Evolutionary conservation across 2,797 vertebrate genomes (phyloP), one percentile per base, ranked within the genome.

Genomic region (Sebastes iracundus): DNA sequence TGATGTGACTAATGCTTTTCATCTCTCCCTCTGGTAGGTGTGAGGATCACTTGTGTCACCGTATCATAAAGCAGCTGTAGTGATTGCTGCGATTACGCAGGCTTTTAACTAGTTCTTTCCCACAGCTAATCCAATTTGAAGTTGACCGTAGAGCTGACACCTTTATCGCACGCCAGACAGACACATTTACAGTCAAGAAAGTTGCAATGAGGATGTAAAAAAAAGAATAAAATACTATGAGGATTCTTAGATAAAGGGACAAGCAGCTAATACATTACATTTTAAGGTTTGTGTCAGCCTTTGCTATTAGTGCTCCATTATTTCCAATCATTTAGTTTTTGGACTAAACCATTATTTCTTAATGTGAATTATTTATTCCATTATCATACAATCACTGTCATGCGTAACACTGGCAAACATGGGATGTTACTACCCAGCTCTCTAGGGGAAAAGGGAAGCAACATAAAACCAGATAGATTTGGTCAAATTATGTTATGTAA

Each of bases 1-100:
- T 84, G 46, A 77, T 18, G 68, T 75, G 80, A 87, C 82, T 85
- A 68, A 81, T 84, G 70, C 78, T 76, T 87, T 85, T 88, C 77
- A 86, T 81, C 58, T 13, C 2, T 25, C 27, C 46, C 42, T 60
- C 42, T 14, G 72, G 76, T 76, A 78, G 80, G 42, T 80, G 75
- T 59, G 38, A 64, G 63, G 77, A 80, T 84, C 66, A 58, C 22
- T 76, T 7, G 52, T 87, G 85, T 84, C 77, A 25, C 65, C 4
- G 38, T 72, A 61, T 84, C 71, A 81, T 75, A 62, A 86, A 75
- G 70, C 79, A 62, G 73, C 72, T 60, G 63, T 27, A 55, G 77
- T 72, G 76, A 88, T 64, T 64, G 82, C 76, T 53, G 59, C 65
- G 76, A 78, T 86, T 80, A 72, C 72, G 22, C 61, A 23, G n/a